Base-by-base conservation (phyloP, 2,888 invertebrate genomes). In the Lamellibrachia columna region DNA sequence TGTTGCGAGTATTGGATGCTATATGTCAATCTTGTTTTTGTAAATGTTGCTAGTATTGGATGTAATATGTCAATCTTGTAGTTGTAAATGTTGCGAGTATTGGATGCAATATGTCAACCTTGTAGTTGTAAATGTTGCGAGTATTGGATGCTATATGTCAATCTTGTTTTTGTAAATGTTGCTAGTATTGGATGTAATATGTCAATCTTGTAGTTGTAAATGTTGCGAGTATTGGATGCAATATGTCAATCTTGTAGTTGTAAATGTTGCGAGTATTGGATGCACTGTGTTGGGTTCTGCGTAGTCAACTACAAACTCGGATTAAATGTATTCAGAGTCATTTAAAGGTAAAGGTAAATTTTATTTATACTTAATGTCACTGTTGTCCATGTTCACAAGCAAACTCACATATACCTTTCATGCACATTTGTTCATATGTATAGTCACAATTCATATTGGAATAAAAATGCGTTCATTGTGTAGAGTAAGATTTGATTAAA, bases 401-500 rank as follows among this genome's bases (percentile, higher is more conserved):
- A 75, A 22, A 75, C 11, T 75, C 1, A 75, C 22, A 75, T 40
- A 40, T 75, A 75, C 75, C 22, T 75, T 11, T 15, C 75, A 75
- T 75, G 75, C 6, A 7, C 15, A 60, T 22, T 15, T 60, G 60
- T 55, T 55, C 55, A 55, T 55, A 55, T 15, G 60, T 4, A 60
- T 22, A 60, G 15, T 60, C 60, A 15, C 1, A 60, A 60, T 15
- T 60, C 22, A 15, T n/a, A 75, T 22, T 75, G 4, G 28, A 28
- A 40, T n/a, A 75, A 3, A 75, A 75, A 4, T 75, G 75, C 22
- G 6, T 75, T 75, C 22, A 75, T 75, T 75, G 15, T 75, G 15
- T 75, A n/a, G 15, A 75, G 75, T 75, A 75, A 75, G 75, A 75
- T 75, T 75, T 75, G 75, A 75, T 75, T 75, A 75, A 75, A 75